A percentile compares a stretch with the other conserved stretches of the same genome.
Evolutionary conservation across 2,113 vertebrate species (phyloP).

Genomic region (Xenopus borealis): DNA sequence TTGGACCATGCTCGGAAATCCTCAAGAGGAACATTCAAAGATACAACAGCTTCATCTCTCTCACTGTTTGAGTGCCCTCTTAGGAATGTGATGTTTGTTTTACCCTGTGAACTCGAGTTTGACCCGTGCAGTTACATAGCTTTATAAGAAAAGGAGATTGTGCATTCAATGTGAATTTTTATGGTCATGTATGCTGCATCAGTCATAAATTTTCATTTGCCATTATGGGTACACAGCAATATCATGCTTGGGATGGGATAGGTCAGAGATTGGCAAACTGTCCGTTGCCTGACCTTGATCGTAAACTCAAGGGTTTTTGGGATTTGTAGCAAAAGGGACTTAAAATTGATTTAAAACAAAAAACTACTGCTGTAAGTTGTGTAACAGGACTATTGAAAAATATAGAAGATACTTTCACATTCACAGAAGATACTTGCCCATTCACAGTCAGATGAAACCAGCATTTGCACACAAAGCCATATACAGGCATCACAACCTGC

Average conservation of each 20-base stretch:
- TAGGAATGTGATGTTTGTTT: conserved; percentile 58
- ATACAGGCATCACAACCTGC: too few relatives aligned
- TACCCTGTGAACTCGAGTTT: conserved; percentile 72
- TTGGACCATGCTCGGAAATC: conserved; percentile 94
- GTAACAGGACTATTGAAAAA: too few relatives aligned
- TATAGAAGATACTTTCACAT: background rate
- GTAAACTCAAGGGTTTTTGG: background rate
- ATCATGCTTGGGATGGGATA: background rate
- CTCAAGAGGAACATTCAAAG: conserved; percentile 96
- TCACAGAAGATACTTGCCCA: background rate
- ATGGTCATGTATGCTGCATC: conserved; percentile 55
- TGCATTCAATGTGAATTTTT: conserved; percentile 60
- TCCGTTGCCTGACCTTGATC: background rate
- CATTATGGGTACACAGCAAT: conserved; percentile 7
- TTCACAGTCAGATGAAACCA: background rate
- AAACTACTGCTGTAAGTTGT: background rate
- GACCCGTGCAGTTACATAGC: conserved; percentile 67
- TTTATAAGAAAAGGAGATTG: conserved; percentile 60
- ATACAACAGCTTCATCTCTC: conserved; percentile 98
- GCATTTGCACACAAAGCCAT: background rate
- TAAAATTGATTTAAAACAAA: background rate
- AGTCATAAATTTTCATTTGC: conserved; percentile 48
- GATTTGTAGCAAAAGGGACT: background rate
- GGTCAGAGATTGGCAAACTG: conserved; percentile 8
- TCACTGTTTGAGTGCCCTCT: conserved; percentile 78